Conservation (phyloP, 2,113 vertebrate species). For the Scatophagus argus region DNA sequence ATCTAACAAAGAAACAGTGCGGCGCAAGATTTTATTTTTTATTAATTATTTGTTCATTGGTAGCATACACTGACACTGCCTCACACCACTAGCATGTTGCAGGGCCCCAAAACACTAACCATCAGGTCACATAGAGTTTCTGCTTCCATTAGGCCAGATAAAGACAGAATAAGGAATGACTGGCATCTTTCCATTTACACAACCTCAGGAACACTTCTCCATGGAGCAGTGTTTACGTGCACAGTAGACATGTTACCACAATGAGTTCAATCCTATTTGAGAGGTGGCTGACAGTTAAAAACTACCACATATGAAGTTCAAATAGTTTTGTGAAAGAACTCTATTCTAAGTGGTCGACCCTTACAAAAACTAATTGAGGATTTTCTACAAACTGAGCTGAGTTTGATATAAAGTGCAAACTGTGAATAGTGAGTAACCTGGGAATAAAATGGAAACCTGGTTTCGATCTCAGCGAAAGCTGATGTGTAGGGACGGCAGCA, state of each 20-base stretch:
- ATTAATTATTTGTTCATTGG: neutral
- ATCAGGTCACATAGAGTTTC: constrained; percentile 38
- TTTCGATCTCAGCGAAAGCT: constrained; percentile 15
- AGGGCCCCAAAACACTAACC: constrained; percentile 18
- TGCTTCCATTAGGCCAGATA: constrained; percentile 50
- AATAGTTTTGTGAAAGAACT: neutral
- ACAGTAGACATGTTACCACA: neutral
- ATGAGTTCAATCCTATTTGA: neutral
- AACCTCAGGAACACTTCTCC: constrained; percentile 24
- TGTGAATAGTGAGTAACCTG: constrained; percentile 2
- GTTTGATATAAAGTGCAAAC: constrained; percentile 6
- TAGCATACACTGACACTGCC: neutral
- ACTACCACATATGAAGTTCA: neutral
- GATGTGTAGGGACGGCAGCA: constrained; percentile 36
- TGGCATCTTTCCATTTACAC: constrained; percentile 36
- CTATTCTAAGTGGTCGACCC: neutral
- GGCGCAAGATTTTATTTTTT: too few relatives aligned
- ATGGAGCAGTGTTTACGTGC: constrained; percentile 12
- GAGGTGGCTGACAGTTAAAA: neutral
- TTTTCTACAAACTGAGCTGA: neutral
- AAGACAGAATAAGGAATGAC: constrained; percentile 56
- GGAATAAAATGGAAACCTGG: neutral
- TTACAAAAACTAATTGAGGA: neutral
- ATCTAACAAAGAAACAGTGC: neutral
- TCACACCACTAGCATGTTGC: neutral